A percentile compares a stretch with the other conserved stretches of the same genome.
These are phyloP conservation scores for Drosophila vallismaia DNA, from an alignment of 2,888 invertebrate species.

Conservation along the genomic window DNA sequence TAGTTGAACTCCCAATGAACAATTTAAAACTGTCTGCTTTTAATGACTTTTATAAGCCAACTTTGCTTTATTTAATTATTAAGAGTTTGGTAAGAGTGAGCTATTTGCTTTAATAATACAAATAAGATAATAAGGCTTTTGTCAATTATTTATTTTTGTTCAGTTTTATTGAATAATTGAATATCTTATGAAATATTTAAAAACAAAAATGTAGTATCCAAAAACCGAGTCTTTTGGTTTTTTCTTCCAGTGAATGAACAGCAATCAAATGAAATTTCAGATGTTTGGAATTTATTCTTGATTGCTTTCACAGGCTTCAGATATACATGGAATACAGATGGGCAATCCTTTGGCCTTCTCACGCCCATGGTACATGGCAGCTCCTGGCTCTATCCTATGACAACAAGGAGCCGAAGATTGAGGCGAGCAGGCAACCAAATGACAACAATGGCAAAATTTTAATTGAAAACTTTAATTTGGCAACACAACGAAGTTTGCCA, in stretches of 20 bases:
- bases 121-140: too few species aligned
- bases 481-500: constrained; percentile 52
- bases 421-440: constrained; percentile 44
- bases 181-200: too few species aligned
- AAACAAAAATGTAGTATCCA: too few species aligned
- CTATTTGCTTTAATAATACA: too few species aligned
- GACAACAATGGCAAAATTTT: constrained; percentile 69
- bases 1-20: neutral
- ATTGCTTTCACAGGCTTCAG: constrained; percentile 9
- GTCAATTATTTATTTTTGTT: too few species aligned
- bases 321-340: constrained; percentile 7
- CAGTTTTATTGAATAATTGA: too few species aligned
- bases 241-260: neutral
- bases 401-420: constrained; percentile 36
- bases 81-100: neutral
- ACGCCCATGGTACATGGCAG: constrained; percentile 20
- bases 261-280: constrained; percentile 10
- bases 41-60: neutral
- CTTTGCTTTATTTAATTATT: neutral
- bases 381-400: constrained; percentile 36
- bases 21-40: neutral
- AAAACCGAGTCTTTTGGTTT: neutral
- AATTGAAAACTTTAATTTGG: constrained; percentile 81
- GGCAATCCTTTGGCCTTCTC: constrained; percentile 21
- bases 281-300: constrained; percentile 14